Evolutionary conservation across 2,888 invertebrate species (phyloP).

Genomic region (Argyresthia goedartella): DNA sequence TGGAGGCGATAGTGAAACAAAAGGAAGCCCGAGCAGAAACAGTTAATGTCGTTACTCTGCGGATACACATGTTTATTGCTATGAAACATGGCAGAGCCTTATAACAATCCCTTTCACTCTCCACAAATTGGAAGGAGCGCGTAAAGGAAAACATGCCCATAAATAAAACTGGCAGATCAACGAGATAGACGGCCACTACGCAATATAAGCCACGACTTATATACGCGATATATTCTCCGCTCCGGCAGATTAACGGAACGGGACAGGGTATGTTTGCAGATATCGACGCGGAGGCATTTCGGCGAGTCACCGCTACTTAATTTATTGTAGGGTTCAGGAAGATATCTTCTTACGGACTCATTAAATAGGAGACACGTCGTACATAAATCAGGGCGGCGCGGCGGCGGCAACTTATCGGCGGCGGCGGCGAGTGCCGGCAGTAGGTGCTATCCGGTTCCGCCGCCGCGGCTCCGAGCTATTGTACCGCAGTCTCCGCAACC

Average conservation of each 20-base stretch:
- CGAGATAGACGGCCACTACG: slow-evolving; percentile 68
- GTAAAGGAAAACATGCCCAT: slow-evolving; percentile 69
- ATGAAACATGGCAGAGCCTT: slow-evolving; percentile 64
- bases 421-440: slow-evolving; percentile 48
- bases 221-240: slow-evolving; percentile 56
- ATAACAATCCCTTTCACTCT: slow-evolving; percentile 70
- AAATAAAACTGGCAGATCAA: slow-evolving; percentile 69
- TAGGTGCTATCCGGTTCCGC: slow-evolving; percentile 70
- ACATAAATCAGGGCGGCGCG: slow-evolving; percentile 63
- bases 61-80: slow-evolving; percentile 68
- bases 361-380: slow-evolving; percentile 70
- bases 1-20: slow-evolving; percentile 35
- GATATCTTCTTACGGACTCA: slow-evolving; percentile 70
- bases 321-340: slow-evolving; percentile 60
- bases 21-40: slow-evolving; percentile 37
- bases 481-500: slow-evolving; percentile 21
- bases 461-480: slow-evolving; percentile 40
- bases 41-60: slow-evolving; percentile 64
- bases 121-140: slow-evolving; percentile 68
- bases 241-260: slow-evolving; percentile 61
- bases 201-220: slow-evolving; percentile 64
- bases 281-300: slow-evolving; percentile 62
- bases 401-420: slow-evolving; percentile 48
- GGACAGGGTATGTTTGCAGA: slow-evolving; percentile 61
- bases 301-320: slow-evolving; percentile 56